A percentile compares a stretch with the other conserved stretches of the same genome.
Conservation (phyloP, 2,797 vertebrate species). For the Malacoraja senta region DNA sequence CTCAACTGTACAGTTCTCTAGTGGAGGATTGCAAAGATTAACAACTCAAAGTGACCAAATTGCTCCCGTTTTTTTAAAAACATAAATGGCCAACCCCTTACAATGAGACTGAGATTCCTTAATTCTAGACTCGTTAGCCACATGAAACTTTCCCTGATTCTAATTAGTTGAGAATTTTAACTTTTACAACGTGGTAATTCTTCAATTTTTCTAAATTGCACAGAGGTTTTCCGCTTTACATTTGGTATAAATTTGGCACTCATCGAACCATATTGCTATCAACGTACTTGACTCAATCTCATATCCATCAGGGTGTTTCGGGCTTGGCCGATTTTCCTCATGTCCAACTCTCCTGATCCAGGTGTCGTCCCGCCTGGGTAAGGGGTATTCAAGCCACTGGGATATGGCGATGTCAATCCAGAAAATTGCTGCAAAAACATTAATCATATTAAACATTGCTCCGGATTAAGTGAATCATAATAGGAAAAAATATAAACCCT, state of each 20-base stretch:
- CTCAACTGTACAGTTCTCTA: too few relatives aligned
- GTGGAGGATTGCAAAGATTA: too few relatives aligned
- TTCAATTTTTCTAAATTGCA: too few relatives aligned
- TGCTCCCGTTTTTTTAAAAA: too few relatives aligned
- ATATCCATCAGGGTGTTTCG: conserved; percentile 98
- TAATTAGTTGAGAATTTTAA: too few relatives aligned
- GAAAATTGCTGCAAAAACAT: conserved; percentile 64
- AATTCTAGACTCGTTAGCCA: too few relatives aligned
- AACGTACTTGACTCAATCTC: conserved; percentile 88
- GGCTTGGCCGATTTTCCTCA: conserved; percentile 97
- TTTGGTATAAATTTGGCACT: not conserved
- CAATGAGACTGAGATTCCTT: too few relatives aligned
- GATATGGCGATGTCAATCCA: conserved; percentile 70
- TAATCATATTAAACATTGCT: not conserved
- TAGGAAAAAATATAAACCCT: not conserved
- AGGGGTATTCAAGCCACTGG: conserved; percentile 84
- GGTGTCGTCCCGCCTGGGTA: conserved; percentile 94
- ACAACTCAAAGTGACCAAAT: too few relatives aligned
- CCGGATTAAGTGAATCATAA: not conserved
- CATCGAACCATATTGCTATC: not conserved
- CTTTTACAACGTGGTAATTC: too few relatives aligned
- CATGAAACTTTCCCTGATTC: too few relatives aligned
- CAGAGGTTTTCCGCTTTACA: not conserved
- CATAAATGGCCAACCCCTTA: too few relatives aligned
- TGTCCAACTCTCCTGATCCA: conserved; percentile 89